Percentiles rank a stretch among this genome's conserved stretches.
Conservation (phyloP, 2,113 vertebrate species). For the Crypturellus undulatus region DNA sequence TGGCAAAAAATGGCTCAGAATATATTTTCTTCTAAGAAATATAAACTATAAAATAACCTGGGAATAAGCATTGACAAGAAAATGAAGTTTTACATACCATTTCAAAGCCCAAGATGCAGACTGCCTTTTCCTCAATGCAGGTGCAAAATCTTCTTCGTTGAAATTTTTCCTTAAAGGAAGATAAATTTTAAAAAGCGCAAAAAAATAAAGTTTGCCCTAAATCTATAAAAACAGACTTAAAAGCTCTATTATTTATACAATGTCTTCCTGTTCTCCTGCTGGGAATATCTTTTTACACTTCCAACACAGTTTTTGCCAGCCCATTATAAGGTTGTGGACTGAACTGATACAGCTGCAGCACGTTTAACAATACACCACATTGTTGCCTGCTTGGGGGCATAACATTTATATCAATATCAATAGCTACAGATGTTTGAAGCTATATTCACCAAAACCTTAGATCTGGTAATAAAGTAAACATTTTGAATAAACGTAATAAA, state of each 20-base stretch:
- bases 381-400: background rate
- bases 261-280: background rate
- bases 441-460: background rate
- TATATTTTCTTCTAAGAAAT: background rate
- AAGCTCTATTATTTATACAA: background rate
- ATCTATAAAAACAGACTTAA: background rate
- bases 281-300: background rate
- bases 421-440: accelerated
- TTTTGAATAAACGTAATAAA: background rate
- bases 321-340: background rate
- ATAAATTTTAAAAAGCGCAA: background rate
- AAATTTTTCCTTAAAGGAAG: constrained; percentile 86
- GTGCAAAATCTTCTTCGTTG: constrained; percentile 91
- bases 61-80: background rate
- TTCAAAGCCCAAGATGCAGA: constrained; percentile 96
- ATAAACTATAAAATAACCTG: background rate
- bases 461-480: background rate
- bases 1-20: background rate
- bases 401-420: background rate
- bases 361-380: background rate
- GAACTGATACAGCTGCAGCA: background rate
- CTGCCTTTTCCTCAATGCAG: constrained; percentile 91
- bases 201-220: background rate
- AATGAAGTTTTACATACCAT: constrained; percentile 82
- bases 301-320: background rate